Evolutionary conservation across 1,140 invertebrate genomes (phyloP).

Genomic region (Atta colombica): DNA sequence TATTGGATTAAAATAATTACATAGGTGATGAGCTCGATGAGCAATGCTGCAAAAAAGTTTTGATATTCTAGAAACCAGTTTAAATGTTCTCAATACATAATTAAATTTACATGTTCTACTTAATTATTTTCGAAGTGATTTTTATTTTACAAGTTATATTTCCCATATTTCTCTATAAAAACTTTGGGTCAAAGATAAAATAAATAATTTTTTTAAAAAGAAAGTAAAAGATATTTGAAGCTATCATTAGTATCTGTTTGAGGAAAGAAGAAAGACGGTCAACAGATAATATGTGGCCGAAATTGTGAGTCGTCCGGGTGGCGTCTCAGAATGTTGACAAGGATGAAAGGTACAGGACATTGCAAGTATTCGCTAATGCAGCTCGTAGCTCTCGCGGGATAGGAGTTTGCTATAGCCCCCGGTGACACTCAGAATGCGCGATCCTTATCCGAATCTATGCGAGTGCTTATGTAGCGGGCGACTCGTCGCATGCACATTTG

Average conservation of each 20-base stretch:
- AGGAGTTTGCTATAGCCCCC: slow-evolving; percentile 75
- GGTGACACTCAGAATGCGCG: slow-evolving; percentile 80
- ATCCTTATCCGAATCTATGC: slow-evolving; percentile 82
- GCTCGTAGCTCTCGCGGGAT: slow-evolving; percentile 77
- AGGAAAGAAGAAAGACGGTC: slow-evolving; percentile 9
- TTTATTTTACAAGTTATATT: not conserved
- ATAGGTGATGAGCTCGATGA: no score
- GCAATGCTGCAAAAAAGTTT: no score
- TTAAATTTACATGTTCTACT: no score
- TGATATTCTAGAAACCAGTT: no score
- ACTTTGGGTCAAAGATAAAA: not conserved
- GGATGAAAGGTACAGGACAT: slow-evolving; percentile 37
- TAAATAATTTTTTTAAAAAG: not conserved
- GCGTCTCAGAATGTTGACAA: slow-evolving; percentile 74
- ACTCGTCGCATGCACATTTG: slow-evolving; percentile 69
- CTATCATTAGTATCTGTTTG: not conserved
- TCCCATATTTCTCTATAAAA: not conserved
- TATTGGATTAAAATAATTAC: no score
- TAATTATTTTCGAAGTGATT: not conserved
- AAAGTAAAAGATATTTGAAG: not conserved
- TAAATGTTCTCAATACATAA: no score
- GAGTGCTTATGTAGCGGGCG: slow-evolving; percentile 71
- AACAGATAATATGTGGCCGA: slow-evolving; percentile 68
- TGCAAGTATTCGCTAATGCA: slow-evolving; percentile 80
- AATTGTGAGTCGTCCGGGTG: slow-evolving; percentile 66